phyloP scores from a whole-genome alignment of 2,888 invertebrate genomes.

The Watsonalla cultraria region DNA sequence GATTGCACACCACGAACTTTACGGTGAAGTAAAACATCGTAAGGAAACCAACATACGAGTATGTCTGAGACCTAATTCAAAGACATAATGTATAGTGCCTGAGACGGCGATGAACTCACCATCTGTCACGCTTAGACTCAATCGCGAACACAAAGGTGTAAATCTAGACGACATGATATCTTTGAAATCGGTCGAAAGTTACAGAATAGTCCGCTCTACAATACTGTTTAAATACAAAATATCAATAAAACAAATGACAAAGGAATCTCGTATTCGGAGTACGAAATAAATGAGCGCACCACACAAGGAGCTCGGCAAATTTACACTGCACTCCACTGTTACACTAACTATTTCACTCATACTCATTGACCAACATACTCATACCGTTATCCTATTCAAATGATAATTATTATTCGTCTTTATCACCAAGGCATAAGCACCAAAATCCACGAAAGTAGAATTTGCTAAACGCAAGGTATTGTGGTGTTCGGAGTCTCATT shows the following conservation, averaged over 20 bases:
- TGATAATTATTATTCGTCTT: conserved; percentile 11
- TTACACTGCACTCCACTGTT: conserved; percentile 68
- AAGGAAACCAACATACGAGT: no score
- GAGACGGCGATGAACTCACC: no score
- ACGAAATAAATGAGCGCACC: conserved; percentile 59
- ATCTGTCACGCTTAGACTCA: no score
- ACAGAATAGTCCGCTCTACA: conserved; percentile 4
- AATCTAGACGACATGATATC: no score
- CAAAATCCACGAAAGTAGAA: conserved; percentile 8
- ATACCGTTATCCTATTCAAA: conserved; percentile 11
- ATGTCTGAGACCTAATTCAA: no score
- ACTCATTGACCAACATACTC: conserved; percentile 29
- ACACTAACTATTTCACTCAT: conserved; percentile 68
- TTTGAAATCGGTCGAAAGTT: no score
- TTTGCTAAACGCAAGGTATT: conserved; percentile 18
- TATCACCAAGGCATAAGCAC: conserved; percentile 18
- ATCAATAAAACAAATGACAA: conserved; percentile 61
- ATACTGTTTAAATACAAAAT: conserved; percentile 19
- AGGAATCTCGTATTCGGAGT: conserved; percentile 40
- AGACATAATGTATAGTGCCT: no score
- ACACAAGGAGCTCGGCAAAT: conserved; percentile 67
- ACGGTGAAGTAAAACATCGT: no score
- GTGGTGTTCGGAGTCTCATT: conserved; percentile 44
- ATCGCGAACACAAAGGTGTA: background rate
- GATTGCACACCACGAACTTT: no score